A percentile compares a stretch with the other conserved stretches of the same genome.
phyloP scores from a whole-genome alignment of 2,888 invertebrate species.

The Dusona sp. region DNA sequence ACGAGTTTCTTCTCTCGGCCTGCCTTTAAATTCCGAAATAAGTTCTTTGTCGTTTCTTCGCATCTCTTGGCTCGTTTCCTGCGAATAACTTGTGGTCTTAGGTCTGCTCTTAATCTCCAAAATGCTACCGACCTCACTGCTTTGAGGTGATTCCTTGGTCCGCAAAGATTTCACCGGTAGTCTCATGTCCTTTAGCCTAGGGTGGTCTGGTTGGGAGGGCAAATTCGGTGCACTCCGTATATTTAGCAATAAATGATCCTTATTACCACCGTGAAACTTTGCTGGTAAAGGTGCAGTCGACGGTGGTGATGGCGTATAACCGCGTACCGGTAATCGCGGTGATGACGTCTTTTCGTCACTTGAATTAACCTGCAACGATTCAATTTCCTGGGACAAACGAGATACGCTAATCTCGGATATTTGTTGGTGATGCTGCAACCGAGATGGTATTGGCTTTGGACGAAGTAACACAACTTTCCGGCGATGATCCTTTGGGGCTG shows the following conservation, averaged over 20 bases:
- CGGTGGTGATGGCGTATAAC: constrained; percentile 93
- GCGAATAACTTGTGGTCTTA: constrained; percentile 74
- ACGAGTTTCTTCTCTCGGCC: constrained; percentile 86
- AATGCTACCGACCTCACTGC: constrained; percentile 87
- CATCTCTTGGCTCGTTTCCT: constrained; percentile 85
- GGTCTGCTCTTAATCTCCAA: constrained; percentile 87
- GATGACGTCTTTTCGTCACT: constrained; percentile 81
- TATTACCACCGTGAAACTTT: constrained; percentile 88
- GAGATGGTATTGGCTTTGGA: constrained; percentile 88
- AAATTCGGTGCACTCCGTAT: constrained; percentile 93
- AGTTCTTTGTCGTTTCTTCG: constrained; percentile 87
- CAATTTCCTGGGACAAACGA: constrained; percentile 81
- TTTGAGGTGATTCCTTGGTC: constrained; percentile 88
- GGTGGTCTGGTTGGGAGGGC: constrained; percentile 88
- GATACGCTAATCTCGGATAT: constrained; percentile 78
- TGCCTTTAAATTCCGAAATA: constrained; percentile 88
- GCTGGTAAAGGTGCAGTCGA: constrained; percentile 93
- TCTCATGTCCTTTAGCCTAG: constrained; percentile 90
- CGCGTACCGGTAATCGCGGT: constrained; percentile 87
- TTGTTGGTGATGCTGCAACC: constrained; percentile 82
- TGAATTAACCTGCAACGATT: constrained; percentile 83
- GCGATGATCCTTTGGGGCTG: constrained; percentile 82
- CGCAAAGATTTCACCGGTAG: constrained; percentile 90
- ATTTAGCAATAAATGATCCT: constrained; percentile 88
- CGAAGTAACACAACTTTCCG: constrained; percentile 84